Evolutionary conservation across 2,797 vertebrate species (phyloP), one percentile per base, ranked within the genome.

Genomic region (Falco peregrinus): DNA sequence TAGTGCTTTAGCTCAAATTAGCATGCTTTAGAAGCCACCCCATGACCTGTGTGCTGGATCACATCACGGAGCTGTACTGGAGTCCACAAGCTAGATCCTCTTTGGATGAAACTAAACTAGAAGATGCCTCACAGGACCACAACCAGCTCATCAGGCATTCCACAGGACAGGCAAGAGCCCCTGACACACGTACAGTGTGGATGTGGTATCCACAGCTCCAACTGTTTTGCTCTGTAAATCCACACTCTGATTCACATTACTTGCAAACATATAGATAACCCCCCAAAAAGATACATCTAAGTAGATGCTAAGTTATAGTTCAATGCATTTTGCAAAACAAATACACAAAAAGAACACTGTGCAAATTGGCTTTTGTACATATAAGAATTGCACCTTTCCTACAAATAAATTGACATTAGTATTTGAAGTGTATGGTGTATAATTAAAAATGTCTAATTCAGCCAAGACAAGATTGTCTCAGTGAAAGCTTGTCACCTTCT

Each of bases 401-500:
- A 75, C 83, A 92, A 69, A 82, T 69, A 94, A 88, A 92, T 31
- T 64, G 59, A 76, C 83, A 65, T 82, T 92, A 37, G 53, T 54
- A 77, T 92, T 88, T 96, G 91, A 96, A 90, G 89, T 43, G 69
- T 95, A 43, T 35, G 29, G 87, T 60, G 65, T 78, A 65, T 53
- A 89, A 96, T 96, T 96, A 97, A 95, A 95, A 94, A 87, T 12
- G 31, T 59, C 84, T 93, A 89, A 93, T 95, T 92, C 84, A 63
- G 39, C 25, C 54, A 89, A 87, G 77, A 85, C 39, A 86, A 48
- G 57, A 37, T 39, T 63, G 50, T 61, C 65, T 90, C 43, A 57
- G 61, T 54, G 84, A 96, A 95, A 79, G 51, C 61, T 60, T 95
- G 69, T 92, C 93, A 96, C 69, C 47, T 45, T 67, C 84, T 95